These are phyloP conservation scores for Ethmia dodecea DNA, from an alignment of 2,888 invertebrate genomes.

Conservation along the genomic window DNA sequence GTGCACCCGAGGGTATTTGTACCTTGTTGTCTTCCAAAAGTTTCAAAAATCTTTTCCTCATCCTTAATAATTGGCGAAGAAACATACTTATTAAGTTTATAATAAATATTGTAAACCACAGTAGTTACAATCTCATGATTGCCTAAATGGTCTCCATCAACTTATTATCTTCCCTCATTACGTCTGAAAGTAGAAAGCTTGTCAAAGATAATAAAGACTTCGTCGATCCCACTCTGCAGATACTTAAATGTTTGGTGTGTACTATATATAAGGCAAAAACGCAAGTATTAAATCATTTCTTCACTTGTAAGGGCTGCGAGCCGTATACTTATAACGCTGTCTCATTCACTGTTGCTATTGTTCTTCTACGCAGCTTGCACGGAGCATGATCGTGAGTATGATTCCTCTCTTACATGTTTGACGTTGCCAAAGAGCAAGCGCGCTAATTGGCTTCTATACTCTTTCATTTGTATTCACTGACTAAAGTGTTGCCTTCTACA, in stretches of 20 bases:
- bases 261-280: slow-evolving; percentile 19
- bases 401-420: slow-evolving; percentile 40
- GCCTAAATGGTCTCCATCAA: no score
- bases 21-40: slow-evolving; percentile 22
- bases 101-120: no score
- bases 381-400: slow-evolving; percentile 94
- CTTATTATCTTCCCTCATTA: no score
- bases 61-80: no score
- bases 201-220: no score
- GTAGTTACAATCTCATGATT: no score
- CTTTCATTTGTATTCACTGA: slow-evolving; percentile 12
- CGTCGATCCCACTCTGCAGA: no score
- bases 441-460: no score
- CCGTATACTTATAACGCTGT: slow-evolving; percentile 50
- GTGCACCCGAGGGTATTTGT: slow-evolving; percentile 7
- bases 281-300: slow-evolving; percentile 27
- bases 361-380: slow-evolving; percentile 87
- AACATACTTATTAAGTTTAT: no score
- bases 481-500: slow-evolving; percentile 49
- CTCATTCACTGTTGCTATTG: slow-evolving; percentile 82
- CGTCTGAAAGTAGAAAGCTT: no score
- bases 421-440: slow-evolving; percentile 18
- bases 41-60: slow-evolving; percentile 8
- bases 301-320: slow-evolving; percentile 43
- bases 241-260: slow-evolving; percentile 18